Base-by-base conservation (phyloP, 2,888 invertebrate genomes). In the Chrysotoxum bicinctum region DNA sequence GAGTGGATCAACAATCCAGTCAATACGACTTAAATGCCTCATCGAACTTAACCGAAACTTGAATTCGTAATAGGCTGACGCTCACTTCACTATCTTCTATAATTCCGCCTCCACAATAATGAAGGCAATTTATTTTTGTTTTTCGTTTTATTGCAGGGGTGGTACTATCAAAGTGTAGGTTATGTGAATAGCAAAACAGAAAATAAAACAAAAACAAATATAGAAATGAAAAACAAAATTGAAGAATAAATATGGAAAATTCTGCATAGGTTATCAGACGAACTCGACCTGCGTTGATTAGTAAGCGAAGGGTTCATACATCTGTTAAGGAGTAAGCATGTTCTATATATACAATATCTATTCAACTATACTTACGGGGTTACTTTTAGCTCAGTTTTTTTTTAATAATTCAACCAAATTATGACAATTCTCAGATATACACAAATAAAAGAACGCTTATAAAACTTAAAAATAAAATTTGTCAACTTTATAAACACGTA, bases 201-300 rank as follows among this genome's bases (percentile, higher is more conserved):
- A 62, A 12, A 19, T 12, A 40, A 45, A 43, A 26, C 7, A 19
- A 23, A 16, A 23, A 16, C 7, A 26, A 32, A 48, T 2, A 48
- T 35, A 21, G 14, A 58, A 58, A 35, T 35, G 35, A 35, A 58
- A 66, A 21, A 66, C 23, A 62, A 66, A 19, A 37, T 60, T 60
- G 23, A 48, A 21, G 21, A 66, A 32, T 21, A 35, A 19, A 48
- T 45, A 45, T 64, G 48, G 64, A 45, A 66, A 48, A 48, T 66
- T 66, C 48, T 66, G 48, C 30, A 66, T 66, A 48, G 64, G 64
- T 66, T 66, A 66, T 66, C 64, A 35, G 8, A 8, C 10, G 64
- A 48, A 35, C 48, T 66, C 64, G 48, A 66, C 64, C 48, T 48
- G 21, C 12, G 48, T 14, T 66, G 64, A 66, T 66, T 66, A 35